These are phyloP conservation scores for Forbesichthys papilliferus DNA, from an alignment of 2,113 vertebrate species.

Conservation along the genomic window DNA sequence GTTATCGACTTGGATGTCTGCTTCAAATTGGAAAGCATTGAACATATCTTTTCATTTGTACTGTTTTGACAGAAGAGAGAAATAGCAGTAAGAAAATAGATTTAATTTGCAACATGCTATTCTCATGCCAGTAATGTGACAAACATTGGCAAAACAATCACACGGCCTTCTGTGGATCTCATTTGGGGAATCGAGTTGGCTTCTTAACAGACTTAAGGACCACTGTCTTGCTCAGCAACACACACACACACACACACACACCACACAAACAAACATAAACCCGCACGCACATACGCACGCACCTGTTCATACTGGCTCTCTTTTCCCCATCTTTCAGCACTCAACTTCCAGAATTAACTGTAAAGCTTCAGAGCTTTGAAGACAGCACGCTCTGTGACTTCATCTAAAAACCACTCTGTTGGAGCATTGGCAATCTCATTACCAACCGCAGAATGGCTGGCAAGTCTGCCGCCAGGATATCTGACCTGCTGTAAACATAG, in stretches of 20 bases:
- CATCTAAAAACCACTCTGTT: constrained; percentile 45
- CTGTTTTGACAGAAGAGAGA: constrained; percentile 13
- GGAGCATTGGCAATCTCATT: constrained; percentile 51
- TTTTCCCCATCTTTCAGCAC: background rate
- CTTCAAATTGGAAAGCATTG: constrained; percentile 26
- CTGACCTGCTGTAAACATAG: constrained; percentile 38
- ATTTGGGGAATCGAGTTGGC: constrained; percentile 5
- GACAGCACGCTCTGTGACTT: constrained; percentile 29
- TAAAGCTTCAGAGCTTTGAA: constrained; percentile 41
- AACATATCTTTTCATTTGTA: constrained; percentile 15
- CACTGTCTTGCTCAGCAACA: background rate
- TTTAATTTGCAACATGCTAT: constrained; percentile 26
- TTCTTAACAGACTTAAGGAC: constrained; percentile 5
- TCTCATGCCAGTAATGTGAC: constrained; percentile 21
- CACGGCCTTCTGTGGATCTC: background rate
- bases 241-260: background rate
- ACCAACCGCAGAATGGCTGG: constrained; percentile 31
- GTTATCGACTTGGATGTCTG: constrained; percentile 24
- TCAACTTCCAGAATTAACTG: background rate
- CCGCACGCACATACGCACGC: constrained; percentile 1
- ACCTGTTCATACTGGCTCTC: constrained; percentile 3
- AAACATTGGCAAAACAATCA: constrained; percentile 21
- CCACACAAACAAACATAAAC: constrained; percentile 6
- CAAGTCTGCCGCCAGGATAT: constrained; percentile 33
- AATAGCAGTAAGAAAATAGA: constrained; percentile 37